Base-by-base conservation (phyloP, 2,888 invertebrate species). In the Acleris sparsana region DNA sequence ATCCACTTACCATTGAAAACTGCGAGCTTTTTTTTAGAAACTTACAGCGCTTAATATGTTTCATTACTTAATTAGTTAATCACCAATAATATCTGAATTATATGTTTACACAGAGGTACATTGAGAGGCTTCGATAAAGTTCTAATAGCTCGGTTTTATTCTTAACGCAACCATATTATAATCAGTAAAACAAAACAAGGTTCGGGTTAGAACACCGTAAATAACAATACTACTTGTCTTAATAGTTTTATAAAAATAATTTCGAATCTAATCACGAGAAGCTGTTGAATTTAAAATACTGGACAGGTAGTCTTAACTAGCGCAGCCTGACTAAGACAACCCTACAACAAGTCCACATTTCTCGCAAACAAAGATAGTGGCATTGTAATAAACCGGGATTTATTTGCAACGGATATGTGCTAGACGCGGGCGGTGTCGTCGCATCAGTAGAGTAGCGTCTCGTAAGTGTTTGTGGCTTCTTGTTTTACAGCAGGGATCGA, bases 281-380 rank as follows among this genome's bases (percentile, higher is more conserved):
- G 51, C 55, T 55, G 49, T 51, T 48, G 25, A 59, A 53, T 53
- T 64, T 59, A 46, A 53, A 53, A 53, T 59, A 17, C 59, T 17
- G 43, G 57, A 29, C 25, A 46, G 53, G 53, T 53, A 33, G 46
- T 48, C 46, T 33, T 33, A 59, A 64, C 53, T 39, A 46, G 18
- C 29, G 25, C 16, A 59, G 43, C 43, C 49, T 64, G 43, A 44
- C 59, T 53, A 53, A 60, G 64, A 49, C 49, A 55, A 43, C 49
- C 53, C 60, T n/a, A 53, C 22, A 46, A 59, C 22, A 55, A 64
- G 43, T 39, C 25, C 22, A 55, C 48, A 55, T 58, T 64, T n/a
- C 39, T 55, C 48, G 53, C 16, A 22, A 33, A 49, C 43, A 49
- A 49, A 57, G 52, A 56, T 33, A 44, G 33, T 59, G 17, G 33